Percentiles rank a stretch among this genome's conserved stretches.
phyloP scores from a whole-genome alignment of 2,797 vertebrate genomes.

The Acanthornis magna region DNA sequence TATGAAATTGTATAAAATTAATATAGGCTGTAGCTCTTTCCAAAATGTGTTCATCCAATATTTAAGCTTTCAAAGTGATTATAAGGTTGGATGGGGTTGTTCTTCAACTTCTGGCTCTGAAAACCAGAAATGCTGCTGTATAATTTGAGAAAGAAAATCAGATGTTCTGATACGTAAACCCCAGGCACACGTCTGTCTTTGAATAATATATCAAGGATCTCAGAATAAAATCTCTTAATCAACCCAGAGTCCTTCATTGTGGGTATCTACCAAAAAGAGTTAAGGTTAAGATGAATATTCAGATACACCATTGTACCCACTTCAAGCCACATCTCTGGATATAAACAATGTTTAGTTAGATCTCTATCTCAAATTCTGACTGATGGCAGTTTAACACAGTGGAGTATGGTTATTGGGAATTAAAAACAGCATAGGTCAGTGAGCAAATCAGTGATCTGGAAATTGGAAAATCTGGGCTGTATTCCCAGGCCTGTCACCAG shows the following conservation, averaged over 20 bases:
- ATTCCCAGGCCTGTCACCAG: not conserved
- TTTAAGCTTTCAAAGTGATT: slow-evolving; percentile 49
- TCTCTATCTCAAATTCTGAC: not conserved
- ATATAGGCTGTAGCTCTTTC: not conserved
- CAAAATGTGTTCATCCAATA: slow-evolving; percentile 11
- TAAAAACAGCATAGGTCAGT: not conserved
- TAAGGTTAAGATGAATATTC: not conserved
- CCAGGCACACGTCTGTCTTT: not conserved
- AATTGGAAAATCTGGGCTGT: not conserved
- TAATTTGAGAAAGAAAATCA: slow-evolving; percentile 10
- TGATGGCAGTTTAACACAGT: not conserved
- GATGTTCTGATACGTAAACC: not conserved
- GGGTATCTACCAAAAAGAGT: not conserved
- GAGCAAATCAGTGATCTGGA: not conserved
- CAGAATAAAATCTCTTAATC: slow-evolving; percentile 4
- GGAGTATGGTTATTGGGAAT: not conserved
- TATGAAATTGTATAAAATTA: slow-evolving; percentile 27
- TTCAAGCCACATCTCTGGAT: not conserved
- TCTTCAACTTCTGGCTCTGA: slow-evolving; percentile 1
- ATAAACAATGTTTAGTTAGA: not conserved
- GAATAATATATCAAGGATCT: slow-evolving; percentile 10
- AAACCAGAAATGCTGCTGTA: not conserved
- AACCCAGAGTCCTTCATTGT: not conserved
- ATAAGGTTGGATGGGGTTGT: not conserved
- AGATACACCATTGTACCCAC: not conserved